Evolutionary conservation across 2,888 invertebrate species (phyloP).

Genomic region (Theristus sp.): DNA sequence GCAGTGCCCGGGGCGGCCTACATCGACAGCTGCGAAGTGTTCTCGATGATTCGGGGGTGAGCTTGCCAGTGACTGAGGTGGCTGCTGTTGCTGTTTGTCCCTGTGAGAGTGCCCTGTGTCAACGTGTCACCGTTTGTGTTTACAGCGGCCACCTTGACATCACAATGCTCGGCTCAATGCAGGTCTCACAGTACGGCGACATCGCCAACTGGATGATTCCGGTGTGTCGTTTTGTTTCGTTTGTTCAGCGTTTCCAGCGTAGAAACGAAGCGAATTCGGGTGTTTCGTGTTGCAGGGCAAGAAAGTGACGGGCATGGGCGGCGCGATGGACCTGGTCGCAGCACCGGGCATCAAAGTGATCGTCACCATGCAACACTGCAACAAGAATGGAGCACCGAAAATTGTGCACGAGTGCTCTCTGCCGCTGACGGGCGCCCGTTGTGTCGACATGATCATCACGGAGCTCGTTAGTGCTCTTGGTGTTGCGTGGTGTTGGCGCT

Average conservation of each 20-base stretch:
- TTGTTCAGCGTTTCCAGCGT: background rate
- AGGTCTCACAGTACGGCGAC: conserved; percentile 86
- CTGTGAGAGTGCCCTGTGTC: no score
- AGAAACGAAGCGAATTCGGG: background rate
- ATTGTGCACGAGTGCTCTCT: conserved; percentile 66
- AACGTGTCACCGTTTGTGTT: no score
- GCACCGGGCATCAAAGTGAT: conserved; percentile 49
- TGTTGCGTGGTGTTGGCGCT: background rate
- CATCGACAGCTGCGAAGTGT: conserved; percentile 88
- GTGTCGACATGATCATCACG: conserved; percentile 87
- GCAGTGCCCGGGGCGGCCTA: conserved; percentile 67
- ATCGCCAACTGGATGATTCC: conserved; percentile 99
- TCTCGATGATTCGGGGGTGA: conserved; percentile 87
- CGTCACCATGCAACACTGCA: conserved; percentile 74
- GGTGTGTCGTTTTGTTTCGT: conserved; percentile 44
- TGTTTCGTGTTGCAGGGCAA: conserved; percentile 47
- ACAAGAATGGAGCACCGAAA: conserved; percentile 39
- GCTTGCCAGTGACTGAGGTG: conserved; percentile 4
- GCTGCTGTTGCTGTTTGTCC: background rate
- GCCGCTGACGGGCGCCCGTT: conserved; percentile 78
- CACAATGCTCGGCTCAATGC: conserved; percentile 92
- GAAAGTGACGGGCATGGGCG: conserved; percentile 97
- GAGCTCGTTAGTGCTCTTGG: conserved; percentile 50
- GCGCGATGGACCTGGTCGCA: conserved; percentile 95
- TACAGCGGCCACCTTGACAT: conserved; percentile 73